Percentiles rank a stretch among this genome's conserved stretches.
Conservation (phyloP, 2,113 vertebrate species). For the Kobus ellipsiprymnus region DNA sequence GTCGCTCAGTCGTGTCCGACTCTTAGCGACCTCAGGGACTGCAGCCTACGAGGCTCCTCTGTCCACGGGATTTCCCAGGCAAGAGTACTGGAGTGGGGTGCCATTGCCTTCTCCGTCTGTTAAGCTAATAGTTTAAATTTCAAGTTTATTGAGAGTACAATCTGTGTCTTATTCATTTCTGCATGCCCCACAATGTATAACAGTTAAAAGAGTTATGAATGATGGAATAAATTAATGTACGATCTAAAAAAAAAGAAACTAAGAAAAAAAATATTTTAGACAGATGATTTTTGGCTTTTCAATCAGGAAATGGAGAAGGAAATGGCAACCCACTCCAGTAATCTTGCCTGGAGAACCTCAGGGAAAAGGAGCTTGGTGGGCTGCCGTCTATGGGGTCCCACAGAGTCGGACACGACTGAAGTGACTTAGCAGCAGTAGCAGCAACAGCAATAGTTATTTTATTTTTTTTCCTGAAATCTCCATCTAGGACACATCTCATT, state of each 20-base stretch:
- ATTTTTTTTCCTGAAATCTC: background rate
- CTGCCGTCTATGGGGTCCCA: background rate
- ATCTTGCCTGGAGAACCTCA: background rate
- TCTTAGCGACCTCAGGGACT: no score
- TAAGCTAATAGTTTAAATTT: background rate
- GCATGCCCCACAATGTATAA: background rate
- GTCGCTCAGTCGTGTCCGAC: no score
- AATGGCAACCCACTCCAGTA: background rate
- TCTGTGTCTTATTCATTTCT: background rate
- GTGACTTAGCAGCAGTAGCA: no score
- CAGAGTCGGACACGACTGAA: accelerated
- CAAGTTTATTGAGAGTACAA: background rate
- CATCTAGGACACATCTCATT: background rate
- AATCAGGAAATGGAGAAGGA: background rate
- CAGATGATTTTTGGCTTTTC: no score
- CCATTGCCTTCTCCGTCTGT: no score
- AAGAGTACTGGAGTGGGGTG: no score
- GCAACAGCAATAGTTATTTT: no score
- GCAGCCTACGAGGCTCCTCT: no score
- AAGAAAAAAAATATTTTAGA: background rate
- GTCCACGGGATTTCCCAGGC: no score
- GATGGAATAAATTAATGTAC: background rate
- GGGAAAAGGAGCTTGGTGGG: accelerated
- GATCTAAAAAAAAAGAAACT: background rate
- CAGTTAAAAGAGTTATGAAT: background rate